These are phyloP conservation scores for Actinostola sp. DNA, from an alignment of 92 coral and sea anemone species.

Conservation along the genomic window DNA sequence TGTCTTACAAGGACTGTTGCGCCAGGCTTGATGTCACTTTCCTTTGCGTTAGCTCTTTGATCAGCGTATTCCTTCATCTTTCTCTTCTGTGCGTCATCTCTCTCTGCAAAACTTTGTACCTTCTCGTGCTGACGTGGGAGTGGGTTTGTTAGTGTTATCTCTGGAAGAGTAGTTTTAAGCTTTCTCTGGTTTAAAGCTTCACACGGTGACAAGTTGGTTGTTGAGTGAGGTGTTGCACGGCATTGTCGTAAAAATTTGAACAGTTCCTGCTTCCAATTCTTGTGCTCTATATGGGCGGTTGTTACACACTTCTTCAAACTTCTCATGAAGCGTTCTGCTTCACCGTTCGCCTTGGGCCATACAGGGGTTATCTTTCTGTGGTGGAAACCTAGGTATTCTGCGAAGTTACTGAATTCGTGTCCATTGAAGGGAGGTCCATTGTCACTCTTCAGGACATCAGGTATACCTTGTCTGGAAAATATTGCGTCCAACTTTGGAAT, in stretches of 20 bases:
- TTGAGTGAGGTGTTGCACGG: constrained; percentile 55
- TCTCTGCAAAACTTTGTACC: neutral
- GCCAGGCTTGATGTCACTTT: constrained; percentile 36
- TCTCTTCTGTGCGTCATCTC: constrained; percentile 22
- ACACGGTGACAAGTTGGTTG: constrained; percentile 47
- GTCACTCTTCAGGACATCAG: constrained; percentile 55
- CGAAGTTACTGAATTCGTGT: constrained; percentile 36
- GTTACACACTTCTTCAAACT: constrained; percentile 46
- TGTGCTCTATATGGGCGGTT: constrained; percentile 36
- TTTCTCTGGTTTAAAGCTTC: constrained; percentile 54
- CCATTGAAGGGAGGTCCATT: constrained; percentile 54
- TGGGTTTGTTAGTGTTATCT: neutral
- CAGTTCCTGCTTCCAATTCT: constrained; percentile 60
- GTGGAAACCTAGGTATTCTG: constrained; percentile 46
- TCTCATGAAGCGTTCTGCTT: constrained; percentile 23
- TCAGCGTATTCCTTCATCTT: constrained; percentile 49
- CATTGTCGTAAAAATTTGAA: constrained; percentile 49
- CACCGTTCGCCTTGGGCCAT: constrained; percentile 52
- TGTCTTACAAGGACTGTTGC: constrained; percentile 41
- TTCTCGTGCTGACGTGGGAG: neutral
- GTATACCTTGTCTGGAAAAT: constrained; percentile 65
- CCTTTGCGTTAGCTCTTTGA: constrained; percentile 20
- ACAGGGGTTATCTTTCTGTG: constrained; percentile 46
- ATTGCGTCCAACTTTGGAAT: constrained; percentile 62
- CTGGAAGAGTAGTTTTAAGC: constrained; percentile 46